Base-by-base conservation (phyloP, 2,888 invertebrate genomes). In the Eupithecia centaureata region DNA sequence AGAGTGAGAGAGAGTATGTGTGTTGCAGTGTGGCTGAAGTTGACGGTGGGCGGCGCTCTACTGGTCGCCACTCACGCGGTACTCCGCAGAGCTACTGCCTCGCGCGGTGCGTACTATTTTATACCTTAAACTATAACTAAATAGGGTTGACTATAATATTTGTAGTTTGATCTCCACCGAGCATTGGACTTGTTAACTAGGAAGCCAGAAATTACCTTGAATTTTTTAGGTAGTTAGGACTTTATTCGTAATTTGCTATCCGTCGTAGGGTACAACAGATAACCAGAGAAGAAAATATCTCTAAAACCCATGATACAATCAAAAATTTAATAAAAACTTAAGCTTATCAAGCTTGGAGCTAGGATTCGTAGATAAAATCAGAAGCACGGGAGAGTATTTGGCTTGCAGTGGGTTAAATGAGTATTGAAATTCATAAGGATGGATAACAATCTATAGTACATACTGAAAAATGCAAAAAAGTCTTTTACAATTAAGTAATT, bases 1-100 rank as follows among this genome's bases (percentile, higher is more conserved):
- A 64, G 76, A 73, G 72, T 79, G 77, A 75, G 76, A 82, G 82
- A 76, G 85, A 66, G 88, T 70, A 61, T 90, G 86, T 95, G 95
- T 95, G 95, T 96, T 97, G 88, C 96, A 97, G 97, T 97, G 95
- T 96, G 96, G 92, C 95, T 97, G 94, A 97, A 97, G 94, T 94
- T 97, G 94, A 95, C 95, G 90, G 96, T 97, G 91, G 97, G 97
- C 89, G 95, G 96, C 89, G 96, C 97, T 85, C 95, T 97, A 88
- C 95, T 97, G 92, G 94, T 96, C 89, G 97, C 97, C 88, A 97
- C 97, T 84, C 96, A 97, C 94, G 95, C 96, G 92, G 96, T 97
- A 88, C 95, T 97, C 91, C 95, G 96, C 91, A 96, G 96, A 79
- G 88, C 87, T 83, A 82, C 86, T 73, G 84, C 85, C 94, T 95